Base-by-base conservation (phyloP, 2,888 invertebrate species). In the Hirtodrosophila alboralis region DNA sequence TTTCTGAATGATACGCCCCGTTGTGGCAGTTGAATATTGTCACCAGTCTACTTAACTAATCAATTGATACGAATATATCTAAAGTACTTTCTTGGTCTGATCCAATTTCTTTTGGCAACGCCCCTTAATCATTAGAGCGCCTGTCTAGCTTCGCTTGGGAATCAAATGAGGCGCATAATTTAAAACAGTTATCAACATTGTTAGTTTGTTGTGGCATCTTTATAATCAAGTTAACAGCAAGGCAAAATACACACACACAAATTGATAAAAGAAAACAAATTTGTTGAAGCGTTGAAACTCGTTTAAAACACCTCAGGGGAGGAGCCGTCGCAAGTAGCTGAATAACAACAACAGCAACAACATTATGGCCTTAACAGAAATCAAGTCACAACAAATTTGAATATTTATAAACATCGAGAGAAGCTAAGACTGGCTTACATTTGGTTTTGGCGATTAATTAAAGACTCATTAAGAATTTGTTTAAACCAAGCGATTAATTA, bases 381-480 rank as follows among this genome's bases (percentile, higher is more conserved):
- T 66, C 62, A 69, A 78, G 75, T 78, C 79, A 78, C 75, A 63
- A 66, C 62, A 59, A 60, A 78, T 84, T 61, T 67, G 37, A 78
- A 78, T 83, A 57, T 61, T 62, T 52, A 56, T 57, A 44, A 13
- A 13, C 13, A 30, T 45, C 27, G 49, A 57, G 41, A 30, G 64
- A 59, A 34, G 18, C 47, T 41, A 36, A 48, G 65, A 52, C 64
- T 57, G 52, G 69, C 57, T 63, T 59, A 66, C 44, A 66, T 74
- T 80, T 74, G 52, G 67, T 37, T 74, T 48, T 70, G 53, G 63
- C 84, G 70, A 87, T 84, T 84, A 86, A 86, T 87, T 84, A 84
- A 86, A 87, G 79, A 68, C 79, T 78, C 86, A 87, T 87, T 85
- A 81, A 63, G 68, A 79, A 86, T 83, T 84, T 78, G 83, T 81